These are phyloP conservation scores for Bombus balteatus DNA, from an alignment of 1,140 invertebrate genomes.

Conservation along the genomic window DNA sequence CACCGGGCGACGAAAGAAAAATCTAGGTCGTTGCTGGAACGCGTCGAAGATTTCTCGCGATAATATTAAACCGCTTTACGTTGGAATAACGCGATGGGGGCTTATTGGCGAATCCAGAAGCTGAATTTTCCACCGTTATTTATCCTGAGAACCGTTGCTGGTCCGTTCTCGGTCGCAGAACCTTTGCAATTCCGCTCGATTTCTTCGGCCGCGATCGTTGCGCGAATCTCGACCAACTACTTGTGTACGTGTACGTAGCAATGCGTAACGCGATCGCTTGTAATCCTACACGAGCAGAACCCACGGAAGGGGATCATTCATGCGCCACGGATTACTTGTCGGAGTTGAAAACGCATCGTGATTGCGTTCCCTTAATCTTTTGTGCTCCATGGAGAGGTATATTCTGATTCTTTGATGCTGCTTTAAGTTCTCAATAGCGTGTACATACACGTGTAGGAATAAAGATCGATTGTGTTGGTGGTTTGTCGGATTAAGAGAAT, in stretches of 20 bases:
- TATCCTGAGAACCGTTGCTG: not conserved
- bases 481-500: too few relatives aligned
- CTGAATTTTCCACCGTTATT: slow-evolving; percentile 15
- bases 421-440: not conserved
- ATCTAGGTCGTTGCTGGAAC: slow-evolving; percentile 17
- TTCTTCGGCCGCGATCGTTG: slow-evolving; percentile 2
- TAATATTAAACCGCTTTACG: slow-evolving; percentile 33
- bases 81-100: not conserved
- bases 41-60: slow-evolving; percentile 28
- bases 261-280: slow-evolving; percentile 6
- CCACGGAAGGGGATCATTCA: not conserved
- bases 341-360: slow-evolving; percentile 1
- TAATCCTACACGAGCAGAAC: not conserved
- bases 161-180: not conserved
- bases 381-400: too few relatives aligned
- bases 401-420: not conserved
- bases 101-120: slow-evolving; percentile 11
- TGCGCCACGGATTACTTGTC: not conserved
- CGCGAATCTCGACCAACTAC: slow-evolving; percentile 12
- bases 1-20: not conserved
- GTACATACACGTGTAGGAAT: not conserved
- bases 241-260: not conserved
- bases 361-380: not conserved
- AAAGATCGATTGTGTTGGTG: fast-evolving
- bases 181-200: not conserved